Evolutionary conservation across 2,113 vertebrate genomes (phyloP), one percentile per base, ranked within the genome.

Genomic region (Amblyornis subalaris): DNA sequence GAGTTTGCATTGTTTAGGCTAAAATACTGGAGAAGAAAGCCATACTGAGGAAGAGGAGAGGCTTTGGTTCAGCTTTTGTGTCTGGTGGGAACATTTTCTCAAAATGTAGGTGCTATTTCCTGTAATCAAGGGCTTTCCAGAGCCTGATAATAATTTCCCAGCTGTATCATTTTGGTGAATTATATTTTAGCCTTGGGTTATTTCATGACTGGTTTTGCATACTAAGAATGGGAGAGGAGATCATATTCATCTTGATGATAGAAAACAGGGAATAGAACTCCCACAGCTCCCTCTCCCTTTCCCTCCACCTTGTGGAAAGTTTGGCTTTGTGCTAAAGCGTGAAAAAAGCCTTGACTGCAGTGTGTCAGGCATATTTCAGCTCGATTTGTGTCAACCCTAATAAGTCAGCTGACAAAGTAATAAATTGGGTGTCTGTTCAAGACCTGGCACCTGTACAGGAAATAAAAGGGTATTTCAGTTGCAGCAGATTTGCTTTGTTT

Each of bases 331-430:
- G 94, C 58, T 97, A 93, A 97, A 96, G 93, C 8, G 62, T 95
- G 96, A 94, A 96, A 96, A 94, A 94, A 88, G 42, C 61, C 54
- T 91, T 96, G 85, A 97, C 94, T 95, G 91, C 80, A 96, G 87
- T 91, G 89, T 94, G 95, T 97, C 90, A 97, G 93, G 94, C 77
- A 71, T 97, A 97, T 97, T 98, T 98, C 96, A 97, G 85, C 87
- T 98, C 69, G 67, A 97, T 97, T 97, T 97, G 96, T 98, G 97
- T 98, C 97, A 98, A 95, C 96, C 90, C 82, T 97, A 98, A 97
- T 97, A 97, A 97, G 96, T 97, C 90, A 96, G 91, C 94, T 97
- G 97, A 98, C 97, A 97, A 95, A 88, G 93, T 97, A 97, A 97
- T 98, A 98, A 97, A 98, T 95, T 97, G 94, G 73, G 88, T 96